Evolutionary conservation across 2,797 vertebrate genomes (phyloP).

Genomic region (Simalia tracyae): DNA sequence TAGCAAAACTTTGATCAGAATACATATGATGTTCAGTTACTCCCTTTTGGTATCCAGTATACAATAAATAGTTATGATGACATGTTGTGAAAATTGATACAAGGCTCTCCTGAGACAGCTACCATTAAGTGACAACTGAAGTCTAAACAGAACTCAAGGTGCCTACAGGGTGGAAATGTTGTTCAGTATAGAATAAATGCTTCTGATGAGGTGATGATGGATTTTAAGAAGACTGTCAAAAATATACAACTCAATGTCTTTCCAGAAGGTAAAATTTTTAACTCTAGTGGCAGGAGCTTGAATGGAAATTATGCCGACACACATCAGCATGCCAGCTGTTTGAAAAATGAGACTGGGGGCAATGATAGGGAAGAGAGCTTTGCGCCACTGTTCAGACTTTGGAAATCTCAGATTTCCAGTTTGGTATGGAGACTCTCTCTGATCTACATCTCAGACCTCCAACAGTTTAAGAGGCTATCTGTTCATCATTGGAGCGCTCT

Average conservation of each 20-base stretch:
- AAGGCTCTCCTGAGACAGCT: too few relatives aligned
- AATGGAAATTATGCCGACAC: background rate
- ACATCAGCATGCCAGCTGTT: background rate
- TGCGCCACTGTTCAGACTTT: background rate
- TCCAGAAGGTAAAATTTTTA: background rate
- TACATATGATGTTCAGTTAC: background rate
- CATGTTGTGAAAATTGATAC: background rate
- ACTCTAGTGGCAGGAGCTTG: background rate
- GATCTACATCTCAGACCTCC: background rate
- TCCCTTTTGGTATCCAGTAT: background rate
- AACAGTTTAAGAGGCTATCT: background rate
- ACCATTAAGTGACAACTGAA: too few relatives aligned
- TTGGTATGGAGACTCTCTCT: background rate
- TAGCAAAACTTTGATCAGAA: background rate
- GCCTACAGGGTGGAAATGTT: too few relatives aligned
- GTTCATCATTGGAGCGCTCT: background rate
- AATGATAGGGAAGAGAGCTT: background rate
- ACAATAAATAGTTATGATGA: background rate
- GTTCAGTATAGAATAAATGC: too few relatives aligned
- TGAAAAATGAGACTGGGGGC: background rate
- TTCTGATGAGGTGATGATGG: too few relatives aligned
- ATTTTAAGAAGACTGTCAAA: background rate
- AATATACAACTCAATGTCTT: background rate
- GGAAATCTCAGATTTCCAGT: background rate
- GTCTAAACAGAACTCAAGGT: too few relatives aligned